Base-by-base conservation (phyloP, 2,113 vertebrate genomes). In the Isichthys henryi region DNA sequence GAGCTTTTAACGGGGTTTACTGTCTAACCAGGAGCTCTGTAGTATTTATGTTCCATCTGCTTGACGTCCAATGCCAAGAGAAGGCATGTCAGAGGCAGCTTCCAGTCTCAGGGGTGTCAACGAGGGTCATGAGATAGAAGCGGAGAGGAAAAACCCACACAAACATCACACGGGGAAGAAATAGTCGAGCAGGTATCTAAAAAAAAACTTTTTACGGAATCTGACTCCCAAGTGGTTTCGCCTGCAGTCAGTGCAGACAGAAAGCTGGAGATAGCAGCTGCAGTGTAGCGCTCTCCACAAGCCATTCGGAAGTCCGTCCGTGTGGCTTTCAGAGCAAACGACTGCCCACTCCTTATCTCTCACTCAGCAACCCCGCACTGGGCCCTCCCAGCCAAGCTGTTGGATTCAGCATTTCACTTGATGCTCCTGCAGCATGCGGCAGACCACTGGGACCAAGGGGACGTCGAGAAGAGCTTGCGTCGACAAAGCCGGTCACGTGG, bases 361-460 rank as follows among this genome's bases (percentile, higher is more conserved):
- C 86, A 89, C 84, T 91, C 86, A 90, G 91, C 56, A 52, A 85
- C 74, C 66, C 91, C 39, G 88, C 88, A 80, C 87, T 53, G 87
- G 52, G 3, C 84, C 62, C 62, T 15, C 87, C 88, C 77, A 74
- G 88, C 49, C 88, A 53, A 35, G 31, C 13, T 62, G 90, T 88
- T 92, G 89, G 88, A 92, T 92, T 89, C 91, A 91, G 89, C 88
- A 62, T 21, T 88, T 92, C 52, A 50, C 74, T 62, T 46, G 89
- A 88, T 86, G 89, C 91, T 92, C 89, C 90, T 92, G 91, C 89
- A 8, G 77, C 91, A 92, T 92, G 90, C 91, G 92, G n/a, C 93
- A 90, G 92, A 39, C 27, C 31, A 23, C 27, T n/a, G 74, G 31
- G n/a, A 56, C 11, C 4, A 11, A 31, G 43, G 43, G 58, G 19